Conservation (phyloP, 2,888 invertebrate species). For the Calameuta pallipes region DNA sequence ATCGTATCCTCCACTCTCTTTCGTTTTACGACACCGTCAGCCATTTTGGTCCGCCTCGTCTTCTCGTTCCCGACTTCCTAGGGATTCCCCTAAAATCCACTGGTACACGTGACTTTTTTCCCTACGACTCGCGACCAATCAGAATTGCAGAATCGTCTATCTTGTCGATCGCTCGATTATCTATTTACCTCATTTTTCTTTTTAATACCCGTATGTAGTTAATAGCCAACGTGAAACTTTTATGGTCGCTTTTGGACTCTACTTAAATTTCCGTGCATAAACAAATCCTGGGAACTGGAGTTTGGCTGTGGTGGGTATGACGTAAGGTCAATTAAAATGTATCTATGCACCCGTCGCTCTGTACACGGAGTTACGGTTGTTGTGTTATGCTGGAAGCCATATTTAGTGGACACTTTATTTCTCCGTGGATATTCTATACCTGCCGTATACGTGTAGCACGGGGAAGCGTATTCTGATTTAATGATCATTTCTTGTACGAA, state of each 20-base stretch:
- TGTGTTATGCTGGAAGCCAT: neutral
- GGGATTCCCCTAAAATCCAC: constrained; percentile 42
- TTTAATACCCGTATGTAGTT: neutral
- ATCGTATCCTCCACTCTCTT: constrained; percentile 49
- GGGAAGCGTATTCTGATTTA: neutral
- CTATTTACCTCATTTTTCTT: neutral
- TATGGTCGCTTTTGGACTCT: neutral
- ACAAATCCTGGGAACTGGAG: constrained; percentile 43
- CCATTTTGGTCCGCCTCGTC: constrained; percentile 17
- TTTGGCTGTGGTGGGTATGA: constrained; percentile 33
- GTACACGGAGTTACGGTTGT: neutral
- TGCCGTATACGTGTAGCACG: neutral
- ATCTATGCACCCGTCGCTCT: constrained; percentile 8
- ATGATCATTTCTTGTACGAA: neutral
- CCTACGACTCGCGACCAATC: neutral
- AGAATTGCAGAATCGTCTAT: neutral
- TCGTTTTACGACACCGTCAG: constrained; percentile 38
- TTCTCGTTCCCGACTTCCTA: constrained; percentile 36
- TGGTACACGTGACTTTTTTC: neutral
- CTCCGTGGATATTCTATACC: neutral
- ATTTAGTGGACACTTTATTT: neutral
- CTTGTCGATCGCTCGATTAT: neutral
- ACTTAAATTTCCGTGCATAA: constrained; percentile 19
- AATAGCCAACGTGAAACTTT: neutral
- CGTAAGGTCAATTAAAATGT: constrained; percentile 44